These are phyloP conservation scores for Tinamus major DNA, from an alignment of 2,797 vertebrate genomes.

Conservation along the genomic window DNA sequence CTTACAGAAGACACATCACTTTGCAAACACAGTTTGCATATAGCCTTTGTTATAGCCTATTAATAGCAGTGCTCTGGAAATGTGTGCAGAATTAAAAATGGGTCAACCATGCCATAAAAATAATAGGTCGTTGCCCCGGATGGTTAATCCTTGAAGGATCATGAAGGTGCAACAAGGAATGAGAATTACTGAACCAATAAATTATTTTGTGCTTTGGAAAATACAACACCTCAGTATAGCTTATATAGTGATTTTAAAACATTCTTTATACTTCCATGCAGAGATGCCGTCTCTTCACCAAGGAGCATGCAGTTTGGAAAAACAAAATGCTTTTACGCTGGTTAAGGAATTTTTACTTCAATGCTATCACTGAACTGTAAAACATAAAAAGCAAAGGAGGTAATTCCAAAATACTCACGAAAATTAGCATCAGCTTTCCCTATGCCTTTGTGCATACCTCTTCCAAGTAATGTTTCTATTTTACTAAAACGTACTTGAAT, in stretches of 20 bases:
- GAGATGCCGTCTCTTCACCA: neutral
- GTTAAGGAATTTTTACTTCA: neutral
- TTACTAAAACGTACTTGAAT: neutral
- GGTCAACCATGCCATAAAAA: neutral
- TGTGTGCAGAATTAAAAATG: neutral
- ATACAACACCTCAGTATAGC: neutral
- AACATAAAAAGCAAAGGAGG: neutral
- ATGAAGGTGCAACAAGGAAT: neutral
- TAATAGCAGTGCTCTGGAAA: neutral
- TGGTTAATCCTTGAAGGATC: neutral
- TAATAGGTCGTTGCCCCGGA: neutral
- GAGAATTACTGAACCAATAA: slow-evolving; percentile 7
- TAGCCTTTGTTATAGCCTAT: neutral
- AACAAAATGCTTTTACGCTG: neutral
- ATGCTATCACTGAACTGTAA: neutral
- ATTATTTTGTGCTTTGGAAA: neutral
- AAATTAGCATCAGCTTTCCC: neutral
- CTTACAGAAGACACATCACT: neutral
- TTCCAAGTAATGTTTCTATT: neutral
- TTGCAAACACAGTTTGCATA: neutral
- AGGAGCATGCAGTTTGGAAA: neutral
- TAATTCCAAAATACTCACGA: neutral
- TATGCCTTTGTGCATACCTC: neutral
- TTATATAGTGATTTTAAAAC: neutral
- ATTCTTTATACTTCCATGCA: neutral